Base-by-base conservation (phyloP, 2,888 invertebrate genomes). In the Balanococcus diminutus region DNA sequence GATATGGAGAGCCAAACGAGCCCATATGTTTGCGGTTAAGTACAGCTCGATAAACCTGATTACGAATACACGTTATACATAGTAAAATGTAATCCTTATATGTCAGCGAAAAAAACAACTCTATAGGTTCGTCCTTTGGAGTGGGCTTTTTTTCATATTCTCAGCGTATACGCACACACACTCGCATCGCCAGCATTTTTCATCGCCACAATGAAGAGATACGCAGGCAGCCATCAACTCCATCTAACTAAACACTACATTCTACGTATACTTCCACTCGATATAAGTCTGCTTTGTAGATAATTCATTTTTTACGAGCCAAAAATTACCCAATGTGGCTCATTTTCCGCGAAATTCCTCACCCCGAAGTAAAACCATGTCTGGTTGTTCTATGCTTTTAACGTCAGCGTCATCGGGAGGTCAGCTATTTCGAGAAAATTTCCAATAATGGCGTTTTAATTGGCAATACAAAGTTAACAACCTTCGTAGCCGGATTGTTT, bases 71-170 rank as follows among this genome's bases (percentile, higher is more conserved):
- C 5, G 8, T 61, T 61, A 25, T 61, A 61, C 61, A 22, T 61
- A 25, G 25, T 61, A 61, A 61, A 61, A 61, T 61, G 25, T 61
- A 61, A 61, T 61, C 61, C 61, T 61, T 61, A 61, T 19, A 61
- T 25, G 61, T 61, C 61, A 61, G 61, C 61, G 25, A 61, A 61
- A 61, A n/a, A 61, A 61, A 61, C 61, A 61, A 61, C 61, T 61
- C 61, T 61, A 9, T 22, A n/a, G n/a, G n/a, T n/a, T n/a, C n/a
- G n/a, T n/a, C n/a, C 6, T 61, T 25, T 46, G n/a, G 25, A 61
- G 61, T 61, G 61, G 61, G 61, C 61, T 46, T 61, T 61, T n/a
- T 61, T 61, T 56, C 61, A 61, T n/a, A n/a, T 61, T 61, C 61
- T 61, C 14, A 25, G n/a, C n/a, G n/a, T n/a, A 61, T 14, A 61